Percentiles rank a stretch among this genome's conserved stretches.
phyloP scores from a whole-genome alignment of 2,888 invertebrate genomes.

The Subacronicta megacephala region DNA sequence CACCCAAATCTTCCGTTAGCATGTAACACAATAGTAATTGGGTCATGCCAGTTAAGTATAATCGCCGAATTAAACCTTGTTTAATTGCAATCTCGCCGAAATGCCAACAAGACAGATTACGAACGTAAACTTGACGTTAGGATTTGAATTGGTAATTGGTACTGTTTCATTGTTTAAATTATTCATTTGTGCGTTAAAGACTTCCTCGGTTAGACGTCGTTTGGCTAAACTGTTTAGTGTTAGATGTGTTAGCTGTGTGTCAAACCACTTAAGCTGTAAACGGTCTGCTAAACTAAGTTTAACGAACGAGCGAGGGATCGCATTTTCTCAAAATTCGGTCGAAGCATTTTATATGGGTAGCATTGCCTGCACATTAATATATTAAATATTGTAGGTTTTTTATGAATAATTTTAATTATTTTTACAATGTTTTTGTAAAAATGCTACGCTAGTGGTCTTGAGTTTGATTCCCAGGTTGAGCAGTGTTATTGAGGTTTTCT shows the following conservation, averaged over 20 bases:
- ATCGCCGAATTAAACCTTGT: conserved; percentile 53
- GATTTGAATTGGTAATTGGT: conserved; percentile 57
- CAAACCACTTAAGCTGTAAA: conserved; percentile 21
- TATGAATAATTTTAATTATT: no score
- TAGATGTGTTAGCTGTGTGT: conserved; percentile 8
- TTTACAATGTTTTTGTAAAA: no score
- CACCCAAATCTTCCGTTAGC: conserved; percentile 33
- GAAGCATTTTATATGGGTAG: no score
- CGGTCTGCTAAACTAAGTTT: conserved; percentile 13
- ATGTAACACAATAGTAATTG: conserved; percentile 46
- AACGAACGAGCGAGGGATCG: neutral
- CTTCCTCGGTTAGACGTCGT: conserved; percentile 35
- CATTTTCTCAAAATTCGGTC: no score
- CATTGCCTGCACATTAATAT: no score
- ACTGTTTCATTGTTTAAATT: conserved; percentile 42
- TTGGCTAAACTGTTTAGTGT: conserved; percentile 35
- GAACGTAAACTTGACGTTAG: conserved; percentile 52
- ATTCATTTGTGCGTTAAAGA: conserved; percentile 43
- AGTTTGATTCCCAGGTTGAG: no score
- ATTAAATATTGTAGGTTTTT: no score
- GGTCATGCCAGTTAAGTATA: conserved; percentile 48
- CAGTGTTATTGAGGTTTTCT: no score
- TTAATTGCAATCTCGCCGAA: conserved; percentile 53
- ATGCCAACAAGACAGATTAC: conserved; percentile 55
- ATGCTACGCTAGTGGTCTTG: no score